These are phyloP conservation scores for Alfaro cultratus DNA, from an alignment of 2,797 vertebrate genomes.

Conservation along the genomic window DNA sequence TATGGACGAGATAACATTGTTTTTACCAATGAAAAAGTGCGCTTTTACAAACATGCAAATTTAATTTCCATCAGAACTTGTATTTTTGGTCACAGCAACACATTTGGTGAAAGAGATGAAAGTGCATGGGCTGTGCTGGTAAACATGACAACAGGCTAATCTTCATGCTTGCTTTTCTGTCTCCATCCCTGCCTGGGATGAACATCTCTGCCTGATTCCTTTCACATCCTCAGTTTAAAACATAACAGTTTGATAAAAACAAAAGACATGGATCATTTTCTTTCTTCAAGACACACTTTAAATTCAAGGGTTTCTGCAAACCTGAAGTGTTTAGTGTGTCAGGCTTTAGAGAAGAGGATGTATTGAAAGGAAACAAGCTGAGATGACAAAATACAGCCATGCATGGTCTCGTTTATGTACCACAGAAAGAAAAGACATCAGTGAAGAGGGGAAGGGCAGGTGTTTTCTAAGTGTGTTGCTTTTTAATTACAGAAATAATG, in stretches of 20 bases:
- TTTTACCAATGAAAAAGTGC: constrained; percentile 14
- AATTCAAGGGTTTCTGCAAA: not conserved
- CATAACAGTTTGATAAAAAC: not conserved
- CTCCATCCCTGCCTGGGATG: constrained; percentile 14
- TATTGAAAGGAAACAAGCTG: constrained; percentile 55
- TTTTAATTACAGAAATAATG: constrained; percentile 92
- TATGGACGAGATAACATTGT: constrained; percentile 2
- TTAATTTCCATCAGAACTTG: constrained; percentile 8
- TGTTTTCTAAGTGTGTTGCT: constrained; percentile 84
- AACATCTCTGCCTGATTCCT: constrained; percentile 62
- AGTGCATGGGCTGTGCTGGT: constrained; percentile 50
- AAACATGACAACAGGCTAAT: constrained; percentile 22
- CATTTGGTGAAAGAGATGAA: constrained; percentile 33
- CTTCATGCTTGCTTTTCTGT: constrained; percentile 30
- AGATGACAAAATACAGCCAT: constrained; percentile 54
- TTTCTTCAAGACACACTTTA: not conserved
- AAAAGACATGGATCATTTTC: not conserved
- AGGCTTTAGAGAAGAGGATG: constrained; percentile 47
- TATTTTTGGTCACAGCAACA: constrained; percentile 30
- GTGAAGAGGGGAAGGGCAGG: constrained; percentile 61
- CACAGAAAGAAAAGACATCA: not conserved
- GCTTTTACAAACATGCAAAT: not conserved
- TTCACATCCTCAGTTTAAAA: constrained; percentile 29
- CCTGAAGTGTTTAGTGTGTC: not conserved
- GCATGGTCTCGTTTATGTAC: constrained; percentile 54